A percentile compares a stretch with the other conserved stretches of the same genome.
These are phyloP conservation scores for Ashinkailepas kermadecensis DNA, from an alignment of 2,888 invertebrate genomes.

Conservation along the genomic window DNA sequence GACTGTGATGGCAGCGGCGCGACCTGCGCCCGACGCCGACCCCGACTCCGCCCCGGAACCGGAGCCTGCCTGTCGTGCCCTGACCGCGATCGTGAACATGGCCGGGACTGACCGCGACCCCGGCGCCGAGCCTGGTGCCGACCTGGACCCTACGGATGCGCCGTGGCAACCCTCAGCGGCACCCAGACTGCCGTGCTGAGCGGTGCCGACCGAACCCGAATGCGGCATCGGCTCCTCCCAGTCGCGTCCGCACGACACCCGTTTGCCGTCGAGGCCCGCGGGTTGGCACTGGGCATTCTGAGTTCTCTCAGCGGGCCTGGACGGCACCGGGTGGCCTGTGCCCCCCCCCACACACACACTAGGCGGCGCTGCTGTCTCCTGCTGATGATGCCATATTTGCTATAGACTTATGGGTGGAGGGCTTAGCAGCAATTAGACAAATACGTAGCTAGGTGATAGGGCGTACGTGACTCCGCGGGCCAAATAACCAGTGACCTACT, in stretches of 20 bases:
- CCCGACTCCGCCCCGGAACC: too few species aligned
- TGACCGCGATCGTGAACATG: background rate
- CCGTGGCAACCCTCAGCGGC: too few species aligned
- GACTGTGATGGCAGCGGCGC: background rate
- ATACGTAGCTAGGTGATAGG: background rate
- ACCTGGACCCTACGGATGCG: too few species aligned
- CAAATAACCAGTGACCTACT: background rate
- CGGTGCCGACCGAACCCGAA: background rate
- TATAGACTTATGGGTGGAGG: constrained; percentile 13
- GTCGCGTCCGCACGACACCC: background rate
- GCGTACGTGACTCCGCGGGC: too few species aligned
- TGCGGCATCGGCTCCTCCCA: background rate
- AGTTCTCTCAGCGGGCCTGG: constrained; percentile 4
- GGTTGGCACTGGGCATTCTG: constrained; percentile 16
- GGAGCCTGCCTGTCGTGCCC: too few species aligned
- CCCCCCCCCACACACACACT: background rate
- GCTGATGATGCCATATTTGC: constrained; percentile 8
- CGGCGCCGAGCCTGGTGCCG: too few species aligned
- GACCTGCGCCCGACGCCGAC: background rate
- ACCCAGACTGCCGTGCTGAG: too few species aligned
- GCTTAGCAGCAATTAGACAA: background rate
- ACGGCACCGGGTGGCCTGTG: background rate
- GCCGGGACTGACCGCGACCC: too few species aligned
- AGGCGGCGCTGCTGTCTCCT: background rate
- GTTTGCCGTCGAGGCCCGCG: background rate